Base-by-base conservation (phyloP, 2,888 invertebrate species). In the Prenolepis imparis region DNA sequence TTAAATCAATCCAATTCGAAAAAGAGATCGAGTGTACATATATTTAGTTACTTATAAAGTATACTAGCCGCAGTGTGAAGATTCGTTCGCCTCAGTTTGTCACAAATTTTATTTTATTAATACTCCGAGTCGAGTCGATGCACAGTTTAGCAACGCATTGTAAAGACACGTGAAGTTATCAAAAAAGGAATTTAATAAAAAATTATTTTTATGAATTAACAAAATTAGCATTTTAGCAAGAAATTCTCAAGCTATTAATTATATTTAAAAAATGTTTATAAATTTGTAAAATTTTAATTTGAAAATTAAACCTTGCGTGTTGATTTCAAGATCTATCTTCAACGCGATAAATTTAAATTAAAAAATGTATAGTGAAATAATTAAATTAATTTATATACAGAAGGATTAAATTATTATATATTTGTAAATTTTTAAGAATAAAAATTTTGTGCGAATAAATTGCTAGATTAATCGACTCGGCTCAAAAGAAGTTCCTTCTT, bases 11-110 rank as follows among this genome's bases (percentile, higher is more conserved):
- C 52, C 9, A 5, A 48, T 48, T 48, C 4, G 18, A 81, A 74
- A 63, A 21, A 75, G 18, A 77, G 18, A 70, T 70, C 55, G 21
- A 12, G 11, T 39, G 21, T 21, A 24, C 21, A 48, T 21, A 48
- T 24, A 28, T 70, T 70, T 78, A n/a, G n/a, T n/a, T n/a, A n/a
- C n/a, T n/a, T n/a, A n/a, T n/a, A 70, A 41, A 68, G 85, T 84
- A 84, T 81, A 44, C 91, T 93, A 92, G 93, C 92, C 88, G 93
- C 93, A 92, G 93, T 91, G 94, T 93, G 93, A 91, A 93, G 91
- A 91, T 91, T 93, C 92, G 91, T 92, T 93, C 91, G 92, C 93
- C 92, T 93, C 94, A 94, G 93, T 94, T 92, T 89, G 91, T 92
- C 91, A 93, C 87, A 92, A 90, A 92, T 93, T 93, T 93, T 92